phyloP scores from a whole-genome alignment of 2,797 vertebrate genomes.

The Micromesistius poutassou region DNA sequence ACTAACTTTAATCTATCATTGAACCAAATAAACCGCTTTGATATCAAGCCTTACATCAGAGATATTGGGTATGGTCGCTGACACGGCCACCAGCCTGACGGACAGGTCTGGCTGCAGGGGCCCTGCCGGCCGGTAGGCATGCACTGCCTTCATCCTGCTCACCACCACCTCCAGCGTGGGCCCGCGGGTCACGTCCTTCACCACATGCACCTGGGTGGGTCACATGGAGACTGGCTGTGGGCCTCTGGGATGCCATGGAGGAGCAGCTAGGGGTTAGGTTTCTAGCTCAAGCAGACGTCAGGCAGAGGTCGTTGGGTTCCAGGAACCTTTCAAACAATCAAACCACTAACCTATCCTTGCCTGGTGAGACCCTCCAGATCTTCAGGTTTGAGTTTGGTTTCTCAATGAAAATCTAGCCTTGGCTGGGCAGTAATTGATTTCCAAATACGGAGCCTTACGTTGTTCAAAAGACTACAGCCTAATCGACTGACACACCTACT shows the following conservation, averaged over 20 bases:
- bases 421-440: not conserved
- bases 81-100: conserved; percentile 92
- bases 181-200: conserved; percentile 91
- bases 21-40: not conserved
- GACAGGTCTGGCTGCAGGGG: conserved; percentile 59
- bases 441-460: not conserved
- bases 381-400: not conserved
- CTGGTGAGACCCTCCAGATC: not conserved
- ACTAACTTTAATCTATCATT: not conserved
- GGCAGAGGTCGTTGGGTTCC: not conserved
- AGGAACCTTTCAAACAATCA: not conserved
- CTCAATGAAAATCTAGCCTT: not conserved
- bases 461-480: not conserved
- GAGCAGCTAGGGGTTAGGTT: not conserved
- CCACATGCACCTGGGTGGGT: conserved; percentile 82
- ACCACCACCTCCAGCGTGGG: conserved; percentile 96
- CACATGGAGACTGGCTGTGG: not conserved
- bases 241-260: not conserved
- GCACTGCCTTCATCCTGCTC: conserved; percentile 95
- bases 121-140: conserved; percentile 69
- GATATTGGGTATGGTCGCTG: conserved; percentile 94
- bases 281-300: not conserved
- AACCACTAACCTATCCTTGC: not conserved
- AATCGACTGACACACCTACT: not conserved
- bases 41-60: conserved; percentile 77